Percentiles rank a stretch among this genome's conserved stretches.
These are phyloP conservation scores for Natrix natrix DNA, from an alignment of 2,797 vertebrate genomes.

Conservation along the genomic window DNA sequence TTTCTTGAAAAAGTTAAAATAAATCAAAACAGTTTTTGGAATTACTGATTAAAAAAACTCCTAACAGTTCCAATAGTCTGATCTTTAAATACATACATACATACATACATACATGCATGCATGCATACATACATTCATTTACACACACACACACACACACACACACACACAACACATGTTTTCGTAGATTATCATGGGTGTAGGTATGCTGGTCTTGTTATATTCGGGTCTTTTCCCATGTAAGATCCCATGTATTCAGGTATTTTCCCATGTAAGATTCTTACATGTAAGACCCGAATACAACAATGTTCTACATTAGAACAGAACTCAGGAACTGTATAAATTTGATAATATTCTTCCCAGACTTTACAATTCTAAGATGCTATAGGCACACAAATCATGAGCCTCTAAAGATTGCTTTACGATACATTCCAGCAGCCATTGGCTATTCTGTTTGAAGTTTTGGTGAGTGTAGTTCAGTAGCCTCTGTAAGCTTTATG, in stretches of 20 bases:
- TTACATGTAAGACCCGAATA: too few relatives aligned
- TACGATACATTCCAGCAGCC: background rate
- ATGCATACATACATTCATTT: too few relatives aligned
- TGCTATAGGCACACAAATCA: background rate
- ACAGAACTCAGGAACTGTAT: background rate
- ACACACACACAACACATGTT: too few relatives aligned
- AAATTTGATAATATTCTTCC: background rate
- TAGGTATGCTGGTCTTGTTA: too few relatives aligned
- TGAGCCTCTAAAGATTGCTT: background rate
- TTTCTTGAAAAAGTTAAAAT: slow-evolving; percentile 4
- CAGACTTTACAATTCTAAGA: background rate
- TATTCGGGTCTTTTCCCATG: too few relatives aligned
- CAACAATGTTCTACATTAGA: background rate
- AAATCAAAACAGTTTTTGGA: background rate
- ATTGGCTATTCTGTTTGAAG: background rate
- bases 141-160: too few relatives aligned
- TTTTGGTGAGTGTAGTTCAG: background rate
- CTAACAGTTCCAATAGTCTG: background rate
- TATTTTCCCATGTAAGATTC: too few relatives aligned
- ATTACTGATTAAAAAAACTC: background rate
- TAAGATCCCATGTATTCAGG: too few relatives aligned
- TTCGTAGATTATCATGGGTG: too few relatives aligned
- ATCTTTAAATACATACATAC: background rate
- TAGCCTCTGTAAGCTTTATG: background rate
- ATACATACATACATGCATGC: too few relatives aligned